Base-by-base conservation (phyloP, 1,140 invertebrate species). In the Streblospio benedicti region DNA sequence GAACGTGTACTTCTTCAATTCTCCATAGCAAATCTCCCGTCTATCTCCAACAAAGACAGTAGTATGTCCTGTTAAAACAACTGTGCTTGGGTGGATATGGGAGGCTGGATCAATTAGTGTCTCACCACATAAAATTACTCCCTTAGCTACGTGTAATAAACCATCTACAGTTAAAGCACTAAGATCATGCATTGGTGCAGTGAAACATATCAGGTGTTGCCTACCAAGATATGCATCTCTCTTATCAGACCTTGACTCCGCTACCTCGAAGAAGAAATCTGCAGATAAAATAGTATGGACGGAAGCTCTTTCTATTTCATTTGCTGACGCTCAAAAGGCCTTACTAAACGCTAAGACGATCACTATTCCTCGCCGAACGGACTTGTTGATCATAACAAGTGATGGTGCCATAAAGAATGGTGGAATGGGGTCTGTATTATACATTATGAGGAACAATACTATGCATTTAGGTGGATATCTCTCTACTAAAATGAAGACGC, bases 311-410 rank as follows among this genome's bases (percentile, higher is more conserved):
- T 16, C 4, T 5, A 32, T 53, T 2, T 0, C 23, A 23, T 69
- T 65, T 38, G 2, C n/a, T n/a, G n/a, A n/a, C n/a, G n/a, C n/a
- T n/a, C n/a, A n/a, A n/a, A n/a, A n/a, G n/a, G n/a, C n/a, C n/a
- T 20, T 67, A 6, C 3, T 1, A 1, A 31, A 45, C 2, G 25
- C 55, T 35, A 61, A 63, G 35, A 25, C 60, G 12, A 65, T 67
- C 32, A 9, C 38, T 0, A 33, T 69, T 6, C 65, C 68, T 14
- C 16, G 49, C 33, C 23, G 44, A 18, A 23, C n/a, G 23, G 63
- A 68, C 47, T 16, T 57, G 30, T 28, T 62, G 5, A 68, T 65
- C 58, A 68, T 68, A 30, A 59, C 68, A 0, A 68, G 65, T 4
- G 63, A 67, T 61, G 64, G 61, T 23, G 52, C 66, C 1, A 57